Evolutionary conservation across 2,888 invertebrate genomes (phyloP).

Genomic region (Cheilosia scutellata): DNA sequence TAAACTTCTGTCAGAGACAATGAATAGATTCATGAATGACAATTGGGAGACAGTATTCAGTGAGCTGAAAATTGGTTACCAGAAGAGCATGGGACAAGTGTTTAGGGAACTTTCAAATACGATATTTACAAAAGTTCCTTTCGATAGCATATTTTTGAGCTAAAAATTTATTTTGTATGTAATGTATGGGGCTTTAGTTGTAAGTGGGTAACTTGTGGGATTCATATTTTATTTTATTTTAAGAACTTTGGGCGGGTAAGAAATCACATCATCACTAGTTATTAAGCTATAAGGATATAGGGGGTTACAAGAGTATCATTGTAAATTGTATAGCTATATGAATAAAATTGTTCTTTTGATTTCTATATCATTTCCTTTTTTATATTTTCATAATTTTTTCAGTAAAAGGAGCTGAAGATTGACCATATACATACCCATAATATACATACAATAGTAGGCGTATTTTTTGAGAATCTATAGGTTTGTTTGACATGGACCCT

Average conservation of each 20-base stretch:
- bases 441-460: no score
- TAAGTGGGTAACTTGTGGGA: neutral
- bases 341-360: no score
- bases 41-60: slow-evolving; percentile 88
- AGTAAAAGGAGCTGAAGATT: no score
- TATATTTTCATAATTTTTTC: no score
- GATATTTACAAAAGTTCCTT: slow-evolving; percentile 88
- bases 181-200: slow-evolving; percentile 85
- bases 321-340: no score
- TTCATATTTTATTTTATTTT: neutral
- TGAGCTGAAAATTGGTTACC: slow-evolving; percentile 88
- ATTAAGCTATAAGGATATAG: slow-evolving; percentile 1
- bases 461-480: no score
- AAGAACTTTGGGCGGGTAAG: slow-evolving; percentile 8
- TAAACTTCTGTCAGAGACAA: slow-evolving; percentile 86
- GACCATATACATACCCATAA: no score
- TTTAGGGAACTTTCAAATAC: slow-evolving; percentile 88
- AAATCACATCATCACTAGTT: slow-evolving; percentile 26
- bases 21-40: slow-evolving; percentile 88
- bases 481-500: no score
- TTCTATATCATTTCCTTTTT: no score
- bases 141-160: slow-evolving; percentile 87
- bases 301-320: slow-evolving; percentile 2
- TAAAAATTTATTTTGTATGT: slow-evolving; percentile 97
- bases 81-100: slow-evolving; percentile 88